These are phyloP conservation scores for Spodoptera frugiperda DNA, from an alignment of 1,140 invertebrate genomes.

Conservation along the genomic window DNA sequence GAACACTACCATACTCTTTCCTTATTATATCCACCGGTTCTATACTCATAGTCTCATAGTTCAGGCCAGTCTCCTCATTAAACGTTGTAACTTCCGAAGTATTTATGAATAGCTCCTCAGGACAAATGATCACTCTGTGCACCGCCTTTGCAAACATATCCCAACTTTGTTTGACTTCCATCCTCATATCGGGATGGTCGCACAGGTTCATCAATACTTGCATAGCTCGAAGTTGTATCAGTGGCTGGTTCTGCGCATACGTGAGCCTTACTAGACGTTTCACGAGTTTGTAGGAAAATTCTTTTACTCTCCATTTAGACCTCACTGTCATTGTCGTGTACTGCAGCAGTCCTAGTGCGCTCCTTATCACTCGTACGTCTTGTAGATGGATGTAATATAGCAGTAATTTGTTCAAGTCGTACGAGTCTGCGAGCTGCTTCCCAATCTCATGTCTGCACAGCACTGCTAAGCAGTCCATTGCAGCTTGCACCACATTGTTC, in stretches of 20 bases:
- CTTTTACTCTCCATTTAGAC: slow-evolving; percentile 78
- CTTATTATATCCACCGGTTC: slow-evolving; percentile 70
- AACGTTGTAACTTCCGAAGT: slow-evolving; percentile 68
- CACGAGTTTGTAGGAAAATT: slow-evolving; percentile 63
- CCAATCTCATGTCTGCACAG: slow-evolving; percentile 75
- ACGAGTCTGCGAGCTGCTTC: slow-evolving; percentile 69
- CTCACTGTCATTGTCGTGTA: slow-evolving; percentile 74
- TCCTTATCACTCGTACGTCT: slow-evolving; percentile 65
- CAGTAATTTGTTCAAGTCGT: slow-evolving; percentile 69
- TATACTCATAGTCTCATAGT: slow-evolving; percentile 76
- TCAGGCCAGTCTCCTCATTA: slow-evolving; percentile 70
- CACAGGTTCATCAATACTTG: slow-evolving; percentile 78
- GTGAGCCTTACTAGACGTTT: slow-evolving; percentile 60
- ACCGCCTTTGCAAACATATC: slow-evolving; percentile 9
- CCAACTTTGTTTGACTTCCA: slow-evolving; percentile 68
- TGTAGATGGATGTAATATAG: slow-evolving; percentile 52
- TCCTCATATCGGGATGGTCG: slow-evolving; percentile 75
- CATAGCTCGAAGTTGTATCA: slow-evolving; percentile 70
- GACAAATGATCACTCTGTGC: slow-evolving; percentile 66
- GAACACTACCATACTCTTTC: slow-evolving; percentile 68
- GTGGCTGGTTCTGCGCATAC: slow-evolving; percentile 58
- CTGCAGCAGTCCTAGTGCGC: slow-evolving; percentile 66
- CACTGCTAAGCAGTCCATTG: slow-evolving; percentile 76
- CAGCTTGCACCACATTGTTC: slow-evolving; percentile 60
- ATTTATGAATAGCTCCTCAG: slow-evolving; percentile 75